Base-by-base conservation (phyloP, 1,140 invertebrate species). In the Ooceraea biroi region DNA sequence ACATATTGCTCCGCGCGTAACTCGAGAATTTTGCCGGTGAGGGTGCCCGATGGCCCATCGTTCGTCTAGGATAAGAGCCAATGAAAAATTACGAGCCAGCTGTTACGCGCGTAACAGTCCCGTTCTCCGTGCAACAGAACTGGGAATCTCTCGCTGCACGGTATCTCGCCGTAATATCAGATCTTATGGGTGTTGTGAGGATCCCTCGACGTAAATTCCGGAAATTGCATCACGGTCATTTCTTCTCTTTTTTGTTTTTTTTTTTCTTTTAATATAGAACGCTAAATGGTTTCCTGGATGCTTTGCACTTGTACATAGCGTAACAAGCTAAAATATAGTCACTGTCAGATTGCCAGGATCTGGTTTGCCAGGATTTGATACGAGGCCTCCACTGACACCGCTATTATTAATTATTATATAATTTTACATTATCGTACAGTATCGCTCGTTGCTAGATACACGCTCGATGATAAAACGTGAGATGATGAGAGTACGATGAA, bases 41-140 rank as follows among this genome's bases (percentile, higher is more conserved):
- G 25, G 36, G 41, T 27, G 58, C 50, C 68, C n/a, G 22, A 27
- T 44, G 74, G 52, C 63, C 36, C 44, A 52, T 80, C 50, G 63
- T 78, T 78, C 22, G 36, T 36, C 19, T 19, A 30, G 69, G 41
- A 22, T 69, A 80, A 57, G 65, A 69, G 76, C 63, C 36, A 68
- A 66, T 66, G 76, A 78, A 78, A 78, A 57, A 58, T 78, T 78
- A 78, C 63, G 76, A 80, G 63, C 25, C 36, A 69, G 65, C 48
- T 80, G 76, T 80, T 71, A 69, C 63, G 76, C 76, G 76, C 76
- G 65, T 68, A 69, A 80, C 65, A 44, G 36, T 69, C 44, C 41
- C 63, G 63, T 36, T 36, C 36, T 2, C 36, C 36, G 36, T 68
- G 3, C 8, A 41, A 41, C 48, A 36, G 8, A 41, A 46, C 22